phyloP scores from a whole-genome alignment of 2,113 vertebrate genomes.

The Marmota monax region DNA sequence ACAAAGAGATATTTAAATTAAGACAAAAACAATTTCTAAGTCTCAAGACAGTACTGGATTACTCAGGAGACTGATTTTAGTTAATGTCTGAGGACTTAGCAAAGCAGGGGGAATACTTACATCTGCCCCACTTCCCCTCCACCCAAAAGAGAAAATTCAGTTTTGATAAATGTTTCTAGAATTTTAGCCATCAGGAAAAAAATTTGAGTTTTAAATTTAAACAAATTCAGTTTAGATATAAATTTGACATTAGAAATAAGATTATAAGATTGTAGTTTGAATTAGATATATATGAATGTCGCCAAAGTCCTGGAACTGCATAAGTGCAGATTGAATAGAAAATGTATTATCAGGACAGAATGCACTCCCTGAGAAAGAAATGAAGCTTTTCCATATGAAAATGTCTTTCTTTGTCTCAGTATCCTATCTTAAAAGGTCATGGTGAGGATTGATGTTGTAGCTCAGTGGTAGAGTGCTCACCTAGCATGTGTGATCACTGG shows the following conservation, averaged over 20 bases:
- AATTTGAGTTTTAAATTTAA: neutral
- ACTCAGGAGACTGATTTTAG: neutral
- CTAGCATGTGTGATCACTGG: no score
- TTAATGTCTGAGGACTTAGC: neutral
- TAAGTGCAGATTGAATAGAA: neutral
- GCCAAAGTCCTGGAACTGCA: neutral
- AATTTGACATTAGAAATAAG: neutral
- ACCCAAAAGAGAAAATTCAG: neutral
- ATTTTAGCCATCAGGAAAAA: constrained; percentile 29
- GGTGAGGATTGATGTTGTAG: no score
- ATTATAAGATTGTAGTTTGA: constrained; percentile 21
- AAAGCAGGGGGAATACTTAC: neutral
- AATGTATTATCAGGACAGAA: neutral
- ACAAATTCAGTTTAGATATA: neutral
- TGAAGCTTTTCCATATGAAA: neutral
- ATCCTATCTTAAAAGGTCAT: neutral
- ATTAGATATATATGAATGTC: neutral
- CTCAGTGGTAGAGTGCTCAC: no score
- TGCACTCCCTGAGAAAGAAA: neutral
- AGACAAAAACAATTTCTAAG: neutral
- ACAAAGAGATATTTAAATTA: neutral
- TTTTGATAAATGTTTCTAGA: constrained; percentile 32
- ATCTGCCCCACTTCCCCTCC: neutral
- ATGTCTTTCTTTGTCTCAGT: neutral
- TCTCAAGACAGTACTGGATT: neutral